Percentiles rank a stretch among this genome's conserved stretches.
phyloP scores from a whole-genome alignment of 2,888 invertebrate genomes.

The Caenorhabditis sp. region DNA sequence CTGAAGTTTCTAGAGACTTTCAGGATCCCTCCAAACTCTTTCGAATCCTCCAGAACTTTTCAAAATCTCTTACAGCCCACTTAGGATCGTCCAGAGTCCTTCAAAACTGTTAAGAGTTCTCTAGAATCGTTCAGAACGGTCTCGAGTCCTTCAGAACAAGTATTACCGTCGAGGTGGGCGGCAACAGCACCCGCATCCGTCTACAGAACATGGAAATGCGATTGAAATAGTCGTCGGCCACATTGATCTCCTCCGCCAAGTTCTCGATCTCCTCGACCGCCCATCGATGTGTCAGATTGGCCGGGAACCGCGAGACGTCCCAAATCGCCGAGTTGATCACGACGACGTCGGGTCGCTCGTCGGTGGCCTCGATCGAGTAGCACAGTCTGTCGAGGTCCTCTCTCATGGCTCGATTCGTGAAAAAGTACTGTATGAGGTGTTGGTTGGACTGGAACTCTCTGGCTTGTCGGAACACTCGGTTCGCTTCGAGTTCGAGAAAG shows the following conservation, averaged over 20 bases:
- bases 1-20: no score
- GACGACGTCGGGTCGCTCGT: slow-evolving; percentile 71
- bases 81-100: no score
- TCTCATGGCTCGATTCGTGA: slow-evolving; percentile 72
- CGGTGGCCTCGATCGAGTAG: slow-evolving; percentile 44
- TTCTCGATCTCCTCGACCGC: not conserved
- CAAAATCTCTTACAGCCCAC: no score
- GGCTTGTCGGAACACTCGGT: slow-evolving; percentile 72
- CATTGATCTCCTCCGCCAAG: slow-evolving; percentile 39
- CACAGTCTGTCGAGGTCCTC: slow-evolving; percentile 68
- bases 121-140: no score
- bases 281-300: not conserved
- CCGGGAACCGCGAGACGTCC: slow-evolving; percentile 71
- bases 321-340: slow-evolving; percentile 73
- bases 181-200: slow-evolving; percentile 53
- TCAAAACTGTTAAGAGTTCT: no score
- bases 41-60: no score
- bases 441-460: slow-evolving; percentile 69
- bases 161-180: slow-evolving; percentile 62
- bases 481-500: slow-evolving; percentile 58
- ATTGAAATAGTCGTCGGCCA: slow-evolving; percentile 57
- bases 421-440: slow-evolving; percentile 68
- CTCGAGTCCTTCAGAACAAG: no score
- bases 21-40: no score
- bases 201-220: slow-evolving; percentile 64